Evolutionary conservation across 2,113 vertebrate species (phyloP).

Genomic region (Rhinopomastus cyanomelas): DNA sequence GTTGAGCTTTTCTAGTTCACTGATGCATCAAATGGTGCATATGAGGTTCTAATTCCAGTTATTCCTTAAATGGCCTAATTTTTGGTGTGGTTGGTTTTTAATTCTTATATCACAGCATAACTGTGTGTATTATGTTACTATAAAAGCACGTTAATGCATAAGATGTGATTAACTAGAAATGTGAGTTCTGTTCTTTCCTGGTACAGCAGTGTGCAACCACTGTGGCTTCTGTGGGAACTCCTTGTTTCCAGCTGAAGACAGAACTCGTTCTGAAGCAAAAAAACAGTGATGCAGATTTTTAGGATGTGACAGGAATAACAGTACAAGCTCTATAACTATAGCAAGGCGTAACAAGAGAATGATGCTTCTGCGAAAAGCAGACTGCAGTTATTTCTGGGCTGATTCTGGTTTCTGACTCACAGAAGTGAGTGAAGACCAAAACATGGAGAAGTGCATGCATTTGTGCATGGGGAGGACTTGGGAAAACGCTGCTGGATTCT

Average conservation of each 20-base stretch:
- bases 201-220: background rate
- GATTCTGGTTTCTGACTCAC: slow-evolving; percentile 33
- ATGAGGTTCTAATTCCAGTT: slow-evolving; percentile 45
- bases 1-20: slow-evolving; percentile 45
- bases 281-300: slow-evolving; percentile 15
- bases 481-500: background rate
- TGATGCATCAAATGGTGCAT: background rate
- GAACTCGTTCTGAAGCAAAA: slow-evolving; percentile 14
- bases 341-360: slow-evolving; percentile 38
- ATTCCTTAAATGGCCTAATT: slow-evolving; percentile 58
- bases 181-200: background rate
- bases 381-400: slow-evolving; percentile 36
- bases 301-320: slow-evolving; percentile 19
- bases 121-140: slow-evolving; percentile 59
- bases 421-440: slow-evolving; percentile 8
- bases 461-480: background rate
- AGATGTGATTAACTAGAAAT: slow-evolving; percentile 1
- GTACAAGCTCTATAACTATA: slow-evolving; percentile 18
- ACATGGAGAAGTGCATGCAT: background rate
- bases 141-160: background rate
- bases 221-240: slow-evolving; percentile 8
- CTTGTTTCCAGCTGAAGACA: slow-evolving; percentile 16
- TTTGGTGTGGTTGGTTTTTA: slow-evolving; percentile 79
- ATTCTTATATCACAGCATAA: slow-evolving; percentile 68
- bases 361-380: slow-evolving; percentile 50